Base-by-base conservation (phyloP, 2,113 vertebrate species). In the Silurus meridionalis region DNA sequence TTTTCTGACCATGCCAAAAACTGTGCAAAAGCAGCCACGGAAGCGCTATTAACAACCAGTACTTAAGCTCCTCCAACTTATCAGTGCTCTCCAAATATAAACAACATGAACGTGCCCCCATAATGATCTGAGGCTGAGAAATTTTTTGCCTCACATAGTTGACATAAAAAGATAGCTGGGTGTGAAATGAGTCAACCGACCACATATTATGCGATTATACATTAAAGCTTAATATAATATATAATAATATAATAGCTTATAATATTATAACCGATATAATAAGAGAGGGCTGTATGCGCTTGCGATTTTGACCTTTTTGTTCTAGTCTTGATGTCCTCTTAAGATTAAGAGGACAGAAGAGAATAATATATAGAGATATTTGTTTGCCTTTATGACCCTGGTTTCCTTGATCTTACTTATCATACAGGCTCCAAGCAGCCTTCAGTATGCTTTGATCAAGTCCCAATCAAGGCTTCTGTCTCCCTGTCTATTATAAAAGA, bases 361-460 rank as follows among this genome's bases (percentile, higher is more conserved):
- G 28, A 79, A 52, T 10, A 25, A 8, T 57, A 25, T 71, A 74
- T 37, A 37, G 37, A 46, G 53, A 37, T 84, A 19, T 64, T 87
- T 85, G 58, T 64, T 86, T 80, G 53, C 63, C 57, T 8, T 37
- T 10, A 79, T 25, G 19, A 17, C 61, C 10, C 57, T 52, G 69
- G 58, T 61, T 48, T 23, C 6, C n/a, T 48, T 25, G 74, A 83
- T 71, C 79, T 80, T 50, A 84, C 83, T 79, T 58, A 80, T 83
- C 75, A 80, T 83, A 55, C 83, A 46, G 71, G 46, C 79, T 58
- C 25, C 66, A 4, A 6, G 0, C 55, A 48, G 60, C 50, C 74
- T 66, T 80, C 74, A 28, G 11, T 50, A 57, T 8, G 60, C 81
- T 86, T 86, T 89, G 86, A 89, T 89, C 89, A 88, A 67, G 28